phyloP scores from a whole-genome alignment of 2,888 invertebrate genomes.

The Noctua comes region DNA sequence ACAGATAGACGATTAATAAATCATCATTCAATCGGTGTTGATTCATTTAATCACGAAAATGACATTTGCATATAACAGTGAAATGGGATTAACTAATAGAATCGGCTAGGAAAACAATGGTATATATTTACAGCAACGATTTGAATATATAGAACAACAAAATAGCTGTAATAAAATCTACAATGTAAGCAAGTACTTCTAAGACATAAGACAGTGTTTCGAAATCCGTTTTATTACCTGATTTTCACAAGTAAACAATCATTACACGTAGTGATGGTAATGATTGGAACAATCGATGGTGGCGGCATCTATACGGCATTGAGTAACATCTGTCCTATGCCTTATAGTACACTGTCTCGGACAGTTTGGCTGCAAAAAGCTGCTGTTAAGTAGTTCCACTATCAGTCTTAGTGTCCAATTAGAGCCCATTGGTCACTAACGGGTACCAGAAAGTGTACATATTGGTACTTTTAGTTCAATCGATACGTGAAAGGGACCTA shows the following conservation, averaged over 20 bases:
- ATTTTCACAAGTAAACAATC: not conserved
- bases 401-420: slow-evolving; percentile 74
- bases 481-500: slow-evolving; percentile 42
- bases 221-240: not conserved
- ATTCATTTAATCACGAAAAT: slow-evolving; percentile 22
- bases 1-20: slow-evolving; percentile 22
- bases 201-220: slow-evolving; percentile 45
- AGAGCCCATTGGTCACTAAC: slow-evolving; percentile 52
- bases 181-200: slow-evolving; percentile 46
- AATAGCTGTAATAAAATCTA: slow-evolving; percentile 36
- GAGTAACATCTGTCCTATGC: slow-evolving; percentile 41
- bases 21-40: slow-evolving; percentile 7
- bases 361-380: slow-evolving; percentile 64
- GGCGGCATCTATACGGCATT: slow-evolving; percentile 22
- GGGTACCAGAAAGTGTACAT: slow-evolving; percentile 36
- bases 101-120: slow-evolving; percentile 59
- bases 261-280: not conserved
- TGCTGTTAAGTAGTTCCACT: slow-evolving; percentile 70
- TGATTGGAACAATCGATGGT: slow-evolving; percentile 12
- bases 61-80: slow-evolving; percentile 40
- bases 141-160: slow-evolving; percentile 46
- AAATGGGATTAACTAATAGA: slow-evolving; percentile 56
- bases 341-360: slow-evolving; percentile 49
- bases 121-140: slow-evolving; percentile 60
- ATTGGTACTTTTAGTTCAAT: slow-evolving; percentile 31